Base-by-base conservation (phyloP, 2,113 vertebrate genomes). In the Xiphophorus couchianus region DNA sequence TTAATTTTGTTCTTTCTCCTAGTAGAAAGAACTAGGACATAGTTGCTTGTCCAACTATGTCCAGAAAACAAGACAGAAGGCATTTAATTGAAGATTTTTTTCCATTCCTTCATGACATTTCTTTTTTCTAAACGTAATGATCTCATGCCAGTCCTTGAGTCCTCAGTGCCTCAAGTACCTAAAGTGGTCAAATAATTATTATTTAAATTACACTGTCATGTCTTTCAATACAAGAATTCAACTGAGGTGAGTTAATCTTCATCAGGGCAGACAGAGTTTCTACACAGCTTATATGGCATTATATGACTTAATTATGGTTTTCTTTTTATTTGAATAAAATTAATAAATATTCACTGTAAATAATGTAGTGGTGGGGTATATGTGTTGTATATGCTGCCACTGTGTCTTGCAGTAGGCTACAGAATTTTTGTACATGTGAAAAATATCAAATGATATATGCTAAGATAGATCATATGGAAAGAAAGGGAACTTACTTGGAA, bases 1-100 rank as follows among this genome's bases (percentile, higher is more conserved):
- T 60, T 65, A 35, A 65, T 81, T 70, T 12, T 70, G 33, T 60
- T 62, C 39, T 66, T 62, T 74, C 35, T 79, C 51, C 72, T 64
- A 37, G 9, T 28, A 12, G 28, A 28, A 28, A 28, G 28, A 28
- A 28, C 28, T 28, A 28, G 28, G 28, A 28, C 28, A 28, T 28
- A 28, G 28, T 28, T 28, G 51, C 7, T 28, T 13, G 0, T 42
- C 63, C 27, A 77, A 44, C 65, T 62, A 60, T 22, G 60, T 44
- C 58, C 33, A 70, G 54, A 80, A 76, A 42, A 7, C 10, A 39
- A 14, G 39, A 15, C 5, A 15, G 30, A 19, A 28, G 19, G 5
- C 31, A 31, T 13, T 9, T 35, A n/a, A 66, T 5, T 9, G 3
- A 66, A 22, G 10, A 31, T 19, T 4, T 42, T 15, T 15, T 42